Conservation (phyloP, 1,140 invertebrate genomes). For the Solenopsis invicta region DNA sequence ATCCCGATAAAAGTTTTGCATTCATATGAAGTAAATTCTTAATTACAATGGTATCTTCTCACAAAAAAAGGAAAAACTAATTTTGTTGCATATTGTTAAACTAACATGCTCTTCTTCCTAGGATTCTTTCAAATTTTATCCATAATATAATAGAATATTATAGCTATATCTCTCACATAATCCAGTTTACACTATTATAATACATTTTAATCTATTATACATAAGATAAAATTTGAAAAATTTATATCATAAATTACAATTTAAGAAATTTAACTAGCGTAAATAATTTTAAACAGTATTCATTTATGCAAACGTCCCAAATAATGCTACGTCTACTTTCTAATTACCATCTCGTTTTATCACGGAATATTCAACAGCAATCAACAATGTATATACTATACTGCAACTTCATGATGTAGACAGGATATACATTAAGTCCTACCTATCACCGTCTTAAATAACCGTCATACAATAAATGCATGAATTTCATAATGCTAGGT, state of each 20-base stretch:
- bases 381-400: conserved; percentile 30
- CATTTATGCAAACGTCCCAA: conserved; percentile 49
- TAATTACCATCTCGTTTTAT: conserved; percentile 48
- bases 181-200: neutral
- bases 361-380: conserved; percentile 46
- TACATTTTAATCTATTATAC: neutral
- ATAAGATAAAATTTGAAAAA: neutral
- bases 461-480: neutral
- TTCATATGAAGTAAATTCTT: conserved; percentile 1
- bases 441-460: conserved; percentile 3
- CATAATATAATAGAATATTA: neutral
- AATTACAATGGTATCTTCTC: conserved; percentile 10
- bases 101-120: neutral
- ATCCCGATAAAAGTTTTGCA: conserved; percentile 30
- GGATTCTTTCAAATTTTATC: neutral
- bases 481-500: neutral
- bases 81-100: neutral
- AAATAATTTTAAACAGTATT: conserved; percentile 34
- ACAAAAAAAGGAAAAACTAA: neutral
- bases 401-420: neutral
- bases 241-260: neutral
- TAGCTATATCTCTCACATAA: too few species aligned
- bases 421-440: conserved; percentile 1
- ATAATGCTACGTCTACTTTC: conserved; percentile 33
- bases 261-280: neutral